Evolutionary conservation across 1,140 invertebrate species (phyloP), one percentile per base, ranked within the genome.

Genomic region (Drosophila rhopaloa): DNA sequence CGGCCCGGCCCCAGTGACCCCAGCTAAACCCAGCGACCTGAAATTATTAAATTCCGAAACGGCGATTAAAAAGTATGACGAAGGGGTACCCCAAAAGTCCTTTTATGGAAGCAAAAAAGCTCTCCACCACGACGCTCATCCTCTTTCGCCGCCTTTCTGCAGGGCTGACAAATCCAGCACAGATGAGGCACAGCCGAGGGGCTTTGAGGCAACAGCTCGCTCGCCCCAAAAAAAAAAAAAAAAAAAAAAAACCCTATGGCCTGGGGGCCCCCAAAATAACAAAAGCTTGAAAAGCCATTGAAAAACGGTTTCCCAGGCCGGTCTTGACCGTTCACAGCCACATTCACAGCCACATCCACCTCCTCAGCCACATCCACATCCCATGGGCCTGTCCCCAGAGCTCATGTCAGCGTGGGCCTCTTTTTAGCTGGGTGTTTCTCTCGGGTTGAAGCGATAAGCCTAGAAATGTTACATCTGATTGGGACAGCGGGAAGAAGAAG

Each of bases 31-130:
- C 47, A n/a, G 80, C 80, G 63, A 79, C 76, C 79, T 83, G 79
- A 84, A 80, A 72, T 84, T 84, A 83, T 83, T 83, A 83, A 83
- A 82, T 82, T 81, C 58, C 61, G 47, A 46, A 54, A 65, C 81
- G 48, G 47, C 68, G 80, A 82, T 82, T 82, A 75, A 75, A 82
- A 76, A 53, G 46, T 40, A 61, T 27, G 51, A 68, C 48, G 67
- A 44, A 53, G 40, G 14, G 14, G 32, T 41, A 35, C 13, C 24
- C 24, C 24, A 24, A 24, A 32, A 24, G 14, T 5, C 14, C 16
- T 37, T 11, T 11, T 47, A 43, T 24, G 29, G 47, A 57, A 55
- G 37, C 14, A 55, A 58, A 55, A 58, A 61, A 61, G 51, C 47
- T 24, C 24, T 24, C 24, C 24, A 24, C 29, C 29, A 32, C 2